Percentiles rank a stretch among this genome's conserved stretches.
These are phyloP conservation scores for Limnothrissa miodon DNA, from an alignment of 2,113 vertebrate species.

Conservation along the genomic window DNA sequence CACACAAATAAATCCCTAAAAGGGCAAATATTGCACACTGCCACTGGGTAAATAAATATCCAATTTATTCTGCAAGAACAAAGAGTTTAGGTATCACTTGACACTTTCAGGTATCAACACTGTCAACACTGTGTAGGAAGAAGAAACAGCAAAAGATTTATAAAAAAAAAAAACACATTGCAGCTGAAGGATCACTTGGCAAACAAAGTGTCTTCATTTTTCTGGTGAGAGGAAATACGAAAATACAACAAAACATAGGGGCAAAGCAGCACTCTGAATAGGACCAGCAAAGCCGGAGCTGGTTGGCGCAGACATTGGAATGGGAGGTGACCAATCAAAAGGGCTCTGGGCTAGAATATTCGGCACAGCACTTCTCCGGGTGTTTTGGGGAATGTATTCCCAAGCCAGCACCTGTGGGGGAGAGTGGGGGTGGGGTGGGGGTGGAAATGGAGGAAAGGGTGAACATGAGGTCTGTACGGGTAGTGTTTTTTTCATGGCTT, in stretches of 20 bases:
- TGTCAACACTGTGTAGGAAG: neutral
- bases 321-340: neutral
- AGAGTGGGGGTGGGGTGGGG: neutral
- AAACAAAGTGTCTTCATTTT: neutral
- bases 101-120: too few species aligned
- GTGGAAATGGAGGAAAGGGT: neutral
- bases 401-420: conserved; percentile 8
- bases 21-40: neutral
- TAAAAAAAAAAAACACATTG: neutral
- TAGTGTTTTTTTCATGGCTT: conserved; percentile 51
- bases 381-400: neutral
- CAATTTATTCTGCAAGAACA: neutral
- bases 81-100: neutral
- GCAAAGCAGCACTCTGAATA: neutral
- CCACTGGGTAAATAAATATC: neutral
- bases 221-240: neutral
- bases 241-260: neutral
- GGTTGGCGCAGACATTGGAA: neutral
- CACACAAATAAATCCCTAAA: neutral
- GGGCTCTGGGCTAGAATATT: neutral
- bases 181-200: neutral
- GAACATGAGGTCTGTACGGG: conserved; percentile 48
- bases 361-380: neutral
- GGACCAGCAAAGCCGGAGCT: neutral
- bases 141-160: neutral